A percentile compares a stretch with the other conserved stretches of the same genome.
phyloP scores from a whole-genome alignment of 1,140 invertebrate genomes.

The Dendroctonus valens region DNA sequence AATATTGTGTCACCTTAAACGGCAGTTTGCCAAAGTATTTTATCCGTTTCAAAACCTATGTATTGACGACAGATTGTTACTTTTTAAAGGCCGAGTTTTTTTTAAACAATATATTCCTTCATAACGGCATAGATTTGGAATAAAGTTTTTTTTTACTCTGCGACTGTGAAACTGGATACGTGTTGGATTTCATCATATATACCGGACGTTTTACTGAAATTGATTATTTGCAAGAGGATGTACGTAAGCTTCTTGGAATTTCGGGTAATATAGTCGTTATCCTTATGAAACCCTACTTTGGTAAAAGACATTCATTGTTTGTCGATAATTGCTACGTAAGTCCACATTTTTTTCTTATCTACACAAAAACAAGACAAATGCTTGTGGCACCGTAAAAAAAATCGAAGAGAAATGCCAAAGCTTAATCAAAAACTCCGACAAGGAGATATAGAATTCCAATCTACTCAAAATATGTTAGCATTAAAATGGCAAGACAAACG shows the following conservation, averaged over 20 bases:
- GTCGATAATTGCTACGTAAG: constrained; percentile 50
- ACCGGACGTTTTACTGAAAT: constrained; percentile 5
- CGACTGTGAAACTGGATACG: constrained; percentile 19
- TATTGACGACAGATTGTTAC: constrained; percentile 39
- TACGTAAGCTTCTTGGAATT: constrained; percentile 22
- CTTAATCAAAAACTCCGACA: too few species aligned
- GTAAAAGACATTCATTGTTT: constrained; percentile 45
- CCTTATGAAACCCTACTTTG: constrained; percentile 41
- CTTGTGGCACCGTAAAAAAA: constrained; percentile 44
- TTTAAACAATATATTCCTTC: constrained; percentile 49
- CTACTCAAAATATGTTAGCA: too few species aligned
- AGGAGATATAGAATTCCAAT: too few species aligned
- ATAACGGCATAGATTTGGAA: constrained; percentile 38
- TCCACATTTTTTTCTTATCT: constrained; percentile 32
- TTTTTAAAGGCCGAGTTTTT: constrained; percentile 46
- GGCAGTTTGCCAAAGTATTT: constrained; percentile 27
- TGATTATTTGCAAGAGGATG: not conserved
- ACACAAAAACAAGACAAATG: constrained; percentile 37
- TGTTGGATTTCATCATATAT: constrained; percentile 27
- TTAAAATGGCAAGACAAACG: too few species aligned
- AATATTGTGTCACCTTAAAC: constrained; percentile 1
- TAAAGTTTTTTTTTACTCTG: constrained; percentile 25
- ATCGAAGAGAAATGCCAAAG: too few species aligned
- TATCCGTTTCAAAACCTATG: constrained; percentile 29
- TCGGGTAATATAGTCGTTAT: constrained; percentile 46